phyloP scores from a whole-genome alignment of 2,113 vertebrate genomes.

The Chloropsis hardwickii region DNA sequence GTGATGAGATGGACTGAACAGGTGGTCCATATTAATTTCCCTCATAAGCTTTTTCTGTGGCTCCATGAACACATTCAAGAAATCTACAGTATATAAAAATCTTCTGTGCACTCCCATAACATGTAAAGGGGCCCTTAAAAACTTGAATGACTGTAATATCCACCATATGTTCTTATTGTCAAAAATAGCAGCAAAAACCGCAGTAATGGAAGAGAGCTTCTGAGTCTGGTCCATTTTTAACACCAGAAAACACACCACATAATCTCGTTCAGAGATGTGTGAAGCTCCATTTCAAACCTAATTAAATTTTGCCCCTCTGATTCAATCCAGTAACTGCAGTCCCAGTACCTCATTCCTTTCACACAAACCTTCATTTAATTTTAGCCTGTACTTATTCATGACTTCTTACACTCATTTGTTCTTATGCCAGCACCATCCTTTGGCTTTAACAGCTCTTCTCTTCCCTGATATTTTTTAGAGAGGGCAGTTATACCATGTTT shows the following conservation, averaged over 20 bases:
- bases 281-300: neutral
- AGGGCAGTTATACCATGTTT: neutral
- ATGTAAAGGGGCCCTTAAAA: neutral
- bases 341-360: neutral
- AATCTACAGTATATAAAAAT: neutral
- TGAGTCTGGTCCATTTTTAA: neutral
- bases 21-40: neutral
- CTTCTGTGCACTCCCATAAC: neutral
- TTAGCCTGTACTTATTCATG: neutral
- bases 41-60: neutral
- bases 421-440: neutral
- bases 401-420: neutral
- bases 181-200: neutral
- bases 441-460: neutral
- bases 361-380: neutral
- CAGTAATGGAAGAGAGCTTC: neutral
- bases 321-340: neutral
- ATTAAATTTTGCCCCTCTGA: neutral
- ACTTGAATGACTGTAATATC: neutral
- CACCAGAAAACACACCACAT: neutral
- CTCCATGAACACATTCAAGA: neutral
- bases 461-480: neutral
- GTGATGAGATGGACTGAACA: neutral
- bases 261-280: constrained; percentile 8
- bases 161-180: neutral